Evolutionary conservation across 1,140 invertebrate genomes (phyloP).

Genomic region (Drosophila ercepeae): DNA sequence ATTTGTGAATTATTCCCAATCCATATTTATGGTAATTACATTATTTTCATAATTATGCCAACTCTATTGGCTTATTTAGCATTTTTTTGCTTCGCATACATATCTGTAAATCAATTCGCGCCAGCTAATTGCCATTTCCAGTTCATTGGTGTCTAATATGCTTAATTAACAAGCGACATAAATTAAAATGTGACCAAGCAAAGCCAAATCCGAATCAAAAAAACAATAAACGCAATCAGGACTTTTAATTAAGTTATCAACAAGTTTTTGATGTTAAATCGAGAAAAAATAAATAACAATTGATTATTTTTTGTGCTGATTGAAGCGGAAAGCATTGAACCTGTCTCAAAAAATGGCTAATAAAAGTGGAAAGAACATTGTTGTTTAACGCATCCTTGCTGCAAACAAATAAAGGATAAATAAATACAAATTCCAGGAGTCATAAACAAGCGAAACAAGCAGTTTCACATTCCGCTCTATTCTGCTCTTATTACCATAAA

Average conservation of each 20-base stretch:
- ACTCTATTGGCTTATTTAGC: constrained; percentile 36
- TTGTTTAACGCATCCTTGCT: not conserved
- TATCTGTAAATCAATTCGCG: constrained; percentile 44
- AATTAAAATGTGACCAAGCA: constrained; percentile 43
- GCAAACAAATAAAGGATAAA: not conserved
- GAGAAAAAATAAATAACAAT: constrained; percentile 4
- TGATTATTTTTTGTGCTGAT: not conserved
- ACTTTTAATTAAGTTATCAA: constrained; percentile 39
- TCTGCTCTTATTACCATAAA: constrained; percentile 34
- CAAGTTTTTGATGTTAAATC: constrained; percentile 1
- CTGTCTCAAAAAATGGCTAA: not conserved
- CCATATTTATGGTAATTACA: constrained; percentile 33
- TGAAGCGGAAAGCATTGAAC: not conserved
- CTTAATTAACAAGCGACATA: constrained; percentile 60
- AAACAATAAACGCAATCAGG: constrained; percentile 12
- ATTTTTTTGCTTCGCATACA: constrained; percentile 27
- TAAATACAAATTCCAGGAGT: not conserved
- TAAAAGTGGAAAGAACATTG: not conserved
- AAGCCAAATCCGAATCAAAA: constrained; percentile 8
- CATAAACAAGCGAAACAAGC: constrained; percentile 18
- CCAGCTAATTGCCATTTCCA: constrained; percentile 58
- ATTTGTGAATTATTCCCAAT: constrained; percentile 4
- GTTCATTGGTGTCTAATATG: constrained; percentile 64
- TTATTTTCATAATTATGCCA: constrained; percentile 41
- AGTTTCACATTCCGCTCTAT: constrained; percentile 6